phyloP scores from a whole-genome alignment of 2,888 invertebrate genomes.

The Drosophila nigritarsus region DNA sequence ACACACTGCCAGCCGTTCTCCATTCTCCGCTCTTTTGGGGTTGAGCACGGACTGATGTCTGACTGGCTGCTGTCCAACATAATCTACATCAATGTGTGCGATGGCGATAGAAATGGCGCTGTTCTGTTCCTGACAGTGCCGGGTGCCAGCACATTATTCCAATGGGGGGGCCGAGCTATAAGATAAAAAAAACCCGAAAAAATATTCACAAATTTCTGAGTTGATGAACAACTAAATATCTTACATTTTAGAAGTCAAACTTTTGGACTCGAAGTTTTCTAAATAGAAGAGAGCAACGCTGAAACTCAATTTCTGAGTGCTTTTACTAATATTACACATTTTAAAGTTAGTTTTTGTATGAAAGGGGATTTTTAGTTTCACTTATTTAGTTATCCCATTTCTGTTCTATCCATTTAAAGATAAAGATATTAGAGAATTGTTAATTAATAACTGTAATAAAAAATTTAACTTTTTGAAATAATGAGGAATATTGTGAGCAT shows the following conservation, averaged over 20 bases:
- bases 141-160: slow-evolving; percentile 33
- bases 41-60: slow-evolving; percentile 60
- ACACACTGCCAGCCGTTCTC: slow-evolving; percentile 44
- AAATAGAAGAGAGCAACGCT: neutral
- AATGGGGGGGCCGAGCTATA: slow-evolving; percentile 10
- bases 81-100: slow-evolving; percentile 68
- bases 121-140: slow-evolving; percentile 15
- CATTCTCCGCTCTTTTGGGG: slow-evolving; percentile 14
- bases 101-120: slow-evolving; percentile 24
- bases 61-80: slow-evolving; percentile 71
- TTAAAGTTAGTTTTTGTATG: too few relatives aligned
- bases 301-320: neutral
- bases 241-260: neutral
- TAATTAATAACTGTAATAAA: neutral
- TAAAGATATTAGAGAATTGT: neutral
- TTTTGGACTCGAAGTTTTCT: too few relatives aligned
- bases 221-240: slow-evolving; percentile 28
- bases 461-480: neutral
- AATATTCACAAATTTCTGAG: neutral
- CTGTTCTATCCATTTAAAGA: too few relatives aligned
- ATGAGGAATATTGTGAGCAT: neutral
- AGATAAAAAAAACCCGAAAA: neutral
- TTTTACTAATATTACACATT: neutral
- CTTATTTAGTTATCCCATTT: neutral
- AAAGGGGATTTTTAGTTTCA: neutral